Evolutionary conservation across 1,140 invertebrate genomes (phyloP).

Genomic region (Asobara japonica): DNA sequence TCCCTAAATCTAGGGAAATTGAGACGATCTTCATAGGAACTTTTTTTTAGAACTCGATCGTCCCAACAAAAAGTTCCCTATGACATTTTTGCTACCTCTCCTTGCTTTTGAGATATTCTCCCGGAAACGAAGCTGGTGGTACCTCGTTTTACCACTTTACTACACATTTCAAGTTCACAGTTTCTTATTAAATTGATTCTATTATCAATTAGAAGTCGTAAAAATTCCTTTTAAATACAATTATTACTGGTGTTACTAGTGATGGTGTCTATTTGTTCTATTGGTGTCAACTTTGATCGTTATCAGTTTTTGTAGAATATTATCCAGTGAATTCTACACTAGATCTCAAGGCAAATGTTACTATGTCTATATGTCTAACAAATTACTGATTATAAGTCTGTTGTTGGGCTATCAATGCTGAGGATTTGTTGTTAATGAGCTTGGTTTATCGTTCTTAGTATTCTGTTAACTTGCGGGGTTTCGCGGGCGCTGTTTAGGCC

Average conservation of each 20-base stretch:
- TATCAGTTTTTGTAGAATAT: neutral
- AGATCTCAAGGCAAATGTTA: conserved; percentile 18
- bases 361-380: conserved; percentile 13
- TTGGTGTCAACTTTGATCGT: neutral
- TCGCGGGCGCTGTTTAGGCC: conserved; percentile 21
- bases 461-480: conserved; percentile 5
- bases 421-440: conserved; percentile 15
- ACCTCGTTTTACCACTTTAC: neutral
- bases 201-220: conserved; percentile 38
- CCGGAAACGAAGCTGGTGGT: too few relatives aligned
- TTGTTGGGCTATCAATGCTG: conserved; percentile 8
- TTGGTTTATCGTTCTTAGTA: neutral
- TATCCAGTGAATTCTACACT: neutral
- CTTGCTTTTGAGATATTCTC: too few relatives aligned
- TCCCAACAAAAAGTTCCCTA: conserved; percentile 40
- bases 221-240: conserved; percentile 25
- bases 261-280: conserved; percentile 38
- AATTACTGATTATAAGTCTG: neutral
- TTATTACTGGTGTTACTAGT: conserved; percentile 28
- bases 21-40: too few relatives aligned
- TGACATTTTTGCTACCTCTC: too few relatives aligned
- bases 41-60: too few relatives aligned
- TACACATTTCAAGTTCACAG: neutral
- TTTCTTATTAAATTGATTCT: conserved; percentile 42
- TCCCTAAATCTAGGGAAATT: too few relatives aligned